These are phyloP conservation scores for Sisyra terminalis DNA, from an alignment of 2,888 invertebrate species.

Conservation along the genomic window DNA sequence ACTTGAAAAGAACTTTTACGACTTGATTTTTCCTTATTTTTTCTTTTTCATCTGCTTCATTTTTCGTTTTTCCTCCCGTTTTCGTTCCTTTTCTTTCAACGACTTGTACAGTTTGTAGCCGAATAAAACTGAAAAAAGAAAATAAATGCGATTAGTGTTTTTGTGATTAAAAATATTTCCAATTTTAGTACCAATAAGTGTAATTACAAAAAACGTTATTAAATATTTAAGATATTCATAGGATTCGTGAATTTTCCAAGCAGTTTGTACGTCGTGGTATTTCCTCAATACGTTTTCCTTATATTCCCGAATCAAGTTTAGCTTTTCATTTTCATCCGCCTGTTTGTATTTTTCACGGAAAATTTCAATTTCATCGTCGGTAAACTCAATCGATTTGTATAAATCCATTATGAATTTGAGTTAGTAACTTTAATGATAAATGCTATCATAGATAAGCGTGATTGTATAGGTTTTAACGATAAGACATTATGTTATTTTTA, in stretches of 20 bases:
- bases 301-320: background rate
- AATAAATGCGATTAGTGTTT: slow-evolving; percentile 11
- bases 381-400: no score
- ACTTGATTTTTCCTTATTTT: slow-evolving; percentile 28
- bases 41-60: slow-evolving; percentile 67
- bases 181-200: background rate
- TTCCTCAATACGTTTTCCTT: background rate
- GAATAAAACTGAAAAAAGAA: slow-evolving; percentile 58
- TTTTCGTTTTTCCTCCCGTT: slow-evolving; percentile 66
- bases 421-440: no score
- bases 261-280: background rate
- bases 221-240: slow-evolving; percentile 3
- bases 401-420: no score
- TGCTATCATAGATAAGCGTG: no score
- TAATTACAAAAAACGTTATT: slow-evolving; percentile 8
- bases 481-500: background rate
- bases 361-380: no score
- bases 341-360: no score
- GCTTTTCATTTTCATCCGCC: no score
- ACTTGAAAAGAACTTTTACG: background rate
- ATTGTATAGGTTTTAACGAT: background rate
- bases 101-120: slow-evolving; percentile 73
- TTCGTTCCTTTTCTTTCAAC: slow-evolving; percentile 55
- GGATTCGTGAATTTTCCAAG: slow-evolving; percentile 6
- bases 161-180: no score